Evolutionary conservation across 2,888 invertebrate genomes (phyloP), one percentile per base, ranked within the genome.

Genomic region (Meandrusa payeni): DNA sequence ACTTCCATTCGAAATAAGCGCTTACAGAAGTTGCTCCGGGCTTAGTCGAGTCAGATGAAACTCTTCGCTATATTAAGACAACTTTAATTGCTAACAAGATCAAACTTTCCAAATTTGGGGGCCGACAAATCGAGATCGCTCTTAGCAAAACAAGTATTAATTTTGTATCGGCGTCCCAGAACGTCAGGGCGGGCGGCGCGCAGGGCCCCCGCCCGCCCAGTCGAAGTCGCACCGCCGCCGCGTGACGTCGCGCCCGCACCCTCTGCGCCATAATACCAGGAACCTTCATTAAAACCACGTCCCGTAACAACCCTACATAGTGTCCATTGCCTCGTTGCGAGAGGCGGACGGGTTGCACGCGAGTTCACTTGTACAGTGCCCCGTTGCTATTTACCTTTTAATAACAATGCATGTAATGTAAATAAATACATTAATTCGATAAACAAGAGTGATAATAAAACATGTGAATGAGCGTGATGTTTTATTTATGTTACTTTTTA

Each of bases 81-180:
- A 60, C 80, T 81, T 83, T 82, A 82, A 83, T 82, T 81, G 78
- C 68, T 83, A 83, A 81, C 80, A 82, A 82, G 83, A 81, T 81
- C 77, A 73, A 85, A 85, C 83, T 85, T 86, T 85, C 63, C 68
- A 79, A 76, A 85, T 83, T 80, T 71, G 67, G 69, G 69, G 75
- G 72, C 76, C 81, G 76, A 85, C 85, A 85, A 87, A 86, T 85
- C 86, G 85, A 81, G 85, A 83, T 83, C 78, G 81, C 78, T 85
- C 82, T 83, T 81, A 79, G 79, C 77, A 80, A 85, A 85, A 85
- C 81, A 85, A 85, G 86, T 86, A 86, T 86, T 86, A 86, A 86
- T 85, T 83, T 82, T 82, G 83, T 83, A 83, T 85, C 81, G 81
- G 75, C 68, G 70, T 75, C 69, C 64, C 64, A 62, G 64, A 50